A percentile compares a stretch with the other conserved stretches of the same genome.
Conservation (phyloP, 2,797 vertebrate genomes). For the Uromys caudimaculatus region DNA sequence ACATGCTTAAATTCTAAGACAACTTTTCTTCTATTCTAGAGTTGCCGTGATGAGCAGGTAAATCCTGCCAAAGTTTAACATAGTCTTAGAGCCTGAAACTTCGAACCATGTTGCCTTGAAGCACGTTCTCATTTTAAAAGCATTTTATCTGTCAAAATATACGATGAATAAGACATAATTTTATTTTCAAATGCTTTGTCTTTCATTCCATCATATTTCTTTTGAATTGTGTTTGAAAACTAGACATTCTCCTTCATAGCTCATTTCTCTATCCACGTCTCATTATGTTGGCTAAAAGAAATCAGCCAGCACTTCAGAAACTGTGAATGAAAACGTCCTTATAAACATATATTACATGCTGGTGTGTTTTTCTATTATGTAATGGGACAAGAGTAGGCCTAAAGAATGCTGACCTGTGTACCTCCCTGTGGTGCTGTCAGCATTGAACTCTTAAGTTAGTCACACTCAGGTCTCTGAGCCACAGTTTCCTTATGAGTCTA, state of each 20-base stretch:
- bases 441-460: not conserved
- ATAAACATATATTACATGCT: not conserved
- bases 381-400: not conserved
- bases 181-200: conserved; percentile 31
- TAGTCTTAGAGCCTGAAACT: not conserved
- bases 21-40: not conserved
- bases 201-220: not conserved
- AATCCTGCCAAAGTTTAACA: not conserved
- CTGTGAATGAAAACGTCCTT: not conserved
- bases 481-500: not conserved
- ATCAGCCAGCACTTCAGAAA: not conserved
- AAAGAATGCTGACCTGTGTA: not conserved
- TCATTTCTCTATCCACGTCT: conserved; percentile 28
- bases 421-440: not conserved
- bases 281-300: conserved; percentile 17
- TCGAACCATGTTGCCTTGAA: not conserved
- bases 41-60: not conserved
- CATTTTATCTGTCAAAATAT: not conserved
- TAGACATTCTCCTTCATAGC: not conserved
- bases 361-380: not conserved
- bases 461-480: not conserved
- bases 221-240: conserved; percentile 42
- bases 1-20: not conserved
- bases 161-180: not conserved
- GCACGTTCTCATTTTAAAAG: not conserved